Base-by-base conservation (phyloP, 2,113 vertebrate species). In the Percopsis transmontana region DNA sequence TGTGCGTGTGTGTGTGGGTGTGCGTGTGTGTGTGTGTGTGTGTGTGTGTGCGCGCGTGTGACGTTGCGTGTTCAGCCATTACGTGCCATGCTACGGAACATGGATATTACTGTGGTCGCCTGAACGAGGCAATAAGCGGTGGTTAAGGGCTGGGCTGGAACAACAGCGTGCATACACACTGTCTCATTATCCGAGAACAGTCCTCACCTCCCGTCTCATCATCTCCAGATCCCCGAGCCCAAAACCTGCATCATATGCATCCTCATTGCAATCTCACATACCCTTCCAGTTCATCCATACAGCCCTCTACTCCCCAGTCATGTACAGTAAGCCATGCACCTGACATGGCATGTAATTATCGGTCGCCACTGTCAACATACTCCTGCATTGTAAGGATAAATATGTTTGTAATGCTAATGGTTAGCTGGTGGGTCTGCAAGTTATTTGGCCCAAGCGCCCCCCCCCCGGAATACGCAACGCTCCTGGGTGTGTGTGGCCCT, bases 181-280 rank as follows among this genome's bases (percentile, higher is more conserved):
- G 75, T 79, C 84, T 86, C 68, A 86, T 89, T 87, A 87, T 68
- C 54, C 60, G 13, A 33, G 56, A 77, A 55, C 60, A 16, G 48
- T 58, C 14, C 62, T 79, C 68, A 55, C 67, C 70, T 79, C 52
- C 58, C 42, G 68, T 68, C 23, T 58, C 40, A 42, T 58, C 58
- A 62, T 70, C 44, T 50, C 53, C 45, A 44, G 16, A 42, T 42
- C 57, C n/a, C 40, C 42, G 6, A 56, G 50, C 23, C 48, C 16
- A 33, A 33, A 33, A 33, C 8, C 27, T 33, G 5, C 8, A 7
- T 33, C 8, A 6, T 33, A 4, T 33, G 27, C 8, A 33, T 33
- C 27, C 1, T 33, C 8, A 4, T 33, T 33, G 27, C 5, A 33
- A 33, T 33, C 27, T 33, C 27, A 33, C 5, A 33, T 33, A 33